Percentiles rank a stretch among this genome's conserved stretches.
Conservation (phyloP, 2,113 vertebrate species). For the Illadopsis cleaveri region DNA sequence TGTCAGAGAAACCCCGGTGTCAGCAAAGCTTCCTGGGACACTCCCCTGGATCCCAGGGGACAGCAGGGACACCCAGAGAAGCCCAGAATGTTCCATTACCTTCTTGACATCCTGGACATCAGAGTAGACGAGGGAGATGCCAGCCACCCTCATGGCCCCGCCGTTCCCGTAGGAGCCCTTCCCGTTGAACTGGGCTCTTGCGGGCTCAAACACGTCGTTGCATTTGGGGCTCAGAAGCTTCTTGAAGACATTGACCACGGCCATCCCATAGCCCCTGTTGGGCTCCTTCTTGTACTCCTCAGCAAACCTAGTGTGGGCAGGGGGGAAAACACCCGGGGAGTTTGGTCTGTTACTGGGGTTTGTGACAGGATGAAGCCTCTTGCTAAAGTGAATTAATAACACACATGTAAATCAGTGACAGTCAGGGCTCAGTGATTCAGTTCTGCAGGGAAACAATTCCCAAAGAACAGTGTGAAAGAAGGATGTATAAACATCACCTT, state of each 20-base stretch:
- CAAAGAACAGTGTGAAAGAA: not conserved
- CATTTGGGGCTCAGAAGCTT: conserved; percentile 90
- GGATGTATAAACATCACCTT: not conserved
- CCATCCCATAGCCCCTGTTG: conserved; percentile 89
- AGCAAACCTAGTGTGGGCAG: conserved; percentile 81
- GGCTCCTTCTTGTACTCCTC: conserved; percentile 91
- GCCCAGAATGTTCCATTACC: conserved; percentile 58
- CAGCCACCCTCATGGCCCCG: conserved; percentile 93
- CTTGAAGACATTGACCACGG: conserved; percentile 90
- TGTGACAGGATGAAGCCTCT: not conserved
- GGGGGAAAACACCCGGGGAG: accelerated
- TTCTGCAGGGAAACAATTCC: not conserved
- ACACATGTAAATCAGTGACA: not conserved
- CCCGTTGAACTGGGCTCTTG: conserved; percentile 91
- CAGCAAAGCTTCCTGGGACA: not conserved
- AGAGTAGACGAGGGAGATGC: conserved; percentile 85
- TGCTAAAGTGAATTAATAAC: not conserved
- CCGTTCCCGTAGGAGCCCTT: conserved; percentile 96
- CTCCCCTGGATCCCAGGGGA: too few species aligned
- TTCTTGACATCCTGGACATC: conserved; percentile 80
- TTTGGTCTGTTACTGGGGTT: not conserved
- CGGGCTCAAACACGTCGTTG: conserved; percentile 88
- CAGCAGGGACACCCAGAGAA: not conserved
- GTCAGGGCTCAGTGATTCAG: not conserved
- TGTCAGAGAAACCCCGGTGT: not conserved